Evolutionary conservation across 2,888 invertebrate species (phyloP).

Genomic region (Sphaeridia pumilis): DNA sequence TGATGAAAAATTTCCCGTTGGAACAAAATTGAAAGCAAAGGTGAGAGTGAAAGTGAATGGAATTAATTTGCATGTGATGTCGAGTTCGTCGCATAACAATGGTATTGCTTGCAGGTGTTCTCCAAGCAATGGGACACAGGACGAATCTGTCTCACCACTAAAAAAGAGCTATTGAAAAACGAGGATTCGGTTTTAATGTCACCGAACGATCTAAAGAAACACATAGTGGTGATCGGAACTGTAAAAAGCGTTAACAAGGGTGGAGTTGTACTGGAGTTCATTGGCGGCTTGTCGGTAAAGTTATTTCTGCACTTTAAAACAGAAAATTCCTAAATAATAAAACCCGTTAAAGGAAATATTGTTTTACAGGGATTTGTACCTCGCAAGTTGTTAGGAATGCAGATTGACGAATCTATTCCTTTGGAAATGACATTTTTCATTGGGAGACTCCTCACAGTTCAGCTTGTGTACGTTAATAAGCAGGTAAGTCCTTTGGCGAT

Average conservation of each 20-base stretch:
- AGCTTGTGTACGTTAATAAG: conserved; percentile 30
- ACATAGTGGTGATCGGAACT: conserved; percentile 18
- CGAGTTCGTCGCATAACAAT: too few species aligned
- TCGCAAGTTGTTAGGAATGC: neutral
- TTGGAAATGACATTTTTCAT: conserved; percentile 38
- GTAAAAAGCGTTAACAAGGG: conserved; percentile 12
- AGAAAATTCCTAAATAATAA: too few species aligned
- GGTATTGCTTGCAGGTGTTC: neutral
- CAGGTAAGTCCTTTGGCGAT: conserved; percentile 6
- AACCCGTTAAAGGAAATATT: too few species aligned
- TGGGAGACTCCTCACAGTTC: conserved; percentile 41
- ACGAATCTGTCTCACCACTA: conserved; percentile 47
- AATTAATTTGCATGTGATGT: too few species aligned
- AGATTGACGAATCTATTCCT: neutral
- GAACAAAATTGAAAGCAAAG: conserved; percentile 49
- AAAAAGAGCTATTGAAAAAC: conserved; percentile 20
- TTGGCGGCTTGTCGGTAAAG: conserved; percentile 22
- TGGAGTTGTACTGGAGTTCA: conserved; percentile 16
- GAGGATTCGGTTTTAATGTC: conserved; percentile 12
- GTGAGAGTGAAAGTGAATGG: too few species aligned
- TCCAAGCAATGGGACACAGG: neutral
- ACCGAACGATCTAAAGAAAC: conserved; percentile 9
- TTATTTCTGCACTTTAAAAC: too few species aligned
- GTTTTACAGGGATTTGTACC: conserved; percentile 18
- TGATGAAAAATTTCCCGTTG: conserved; percentile 48